These are phyloP conservation scores for Apis dorsata DNA, from an alignment of 1,140 invertebrate species.

Conservation along the genomic window DNA sequence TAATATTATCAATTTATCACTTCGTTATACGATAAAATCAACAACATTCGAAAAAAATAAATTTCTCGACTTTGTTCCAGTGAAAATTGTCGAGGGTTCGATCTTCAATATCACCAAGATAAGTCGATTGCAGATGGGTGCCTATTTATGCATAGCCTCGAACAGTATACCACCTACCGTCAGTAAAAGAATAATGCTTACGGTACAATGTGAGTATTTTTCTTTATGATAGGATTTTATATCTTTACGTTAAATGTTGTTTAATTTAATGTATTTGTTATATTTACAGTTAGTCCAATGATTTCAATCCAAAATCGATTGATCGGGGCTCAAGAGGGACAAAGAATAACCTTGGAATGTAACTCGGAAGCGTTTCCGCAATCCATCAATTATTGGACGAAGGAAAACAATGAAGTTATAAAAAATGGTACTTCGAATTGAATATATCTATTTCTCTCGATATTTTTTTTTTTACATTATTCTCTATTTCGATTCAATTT, in stretches of 20 bases:
- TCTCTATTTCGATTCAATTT: too few species aligned
- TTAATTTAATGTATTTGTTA: neutral
- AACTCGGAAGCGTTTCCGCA: conserved; percentile 93
- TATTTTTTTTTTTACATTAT: conserved; percentile 67
- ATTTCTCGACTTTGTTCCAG: conserved; percentile 75
- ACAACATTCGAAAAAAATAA: neutral
- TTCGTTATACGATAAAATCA: neutral
- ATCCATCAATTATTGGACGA: conserved; percentile 93
- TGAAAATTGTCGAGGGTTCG: conserved; percentile 84
- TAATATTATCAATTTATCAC: neutral
- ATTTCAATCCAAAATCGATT: conserved; percentile 92
- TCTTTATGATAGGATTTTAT: neutral
- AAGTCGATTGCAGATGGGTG: conserved; percentile 93
- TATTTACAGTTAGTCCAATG: conserved; percentile 87
- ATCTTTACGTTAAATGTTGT: too few species aligned
- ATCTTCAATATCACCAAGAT: conserved; percentile 89
- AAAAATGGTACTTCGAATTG: conserved; percentile 83
- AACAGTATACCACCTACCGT: conserved; percentile 93
- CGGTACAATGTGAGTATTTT: conserved; percentile 90
- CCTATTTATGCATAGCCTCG: conserved; percentile 92
- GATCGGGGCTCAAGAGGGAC: conserved; percentile 88
- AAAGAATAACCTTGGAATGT: conserved; percentile 88
- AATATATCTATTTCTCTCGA: neutral
- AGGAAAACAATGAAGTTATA: conserved; percentile 88
- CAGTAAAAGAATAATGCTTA: conserved; percentile 92